Conservation (phyloP, 2,113 vertebrate species). For the human region GRCh38 chr17:6927001-6927500, state of each 20-base stretch:
- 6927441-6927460: background rate
- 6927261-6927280: background rate
- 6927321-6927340: background rate
- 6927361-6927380: background rate
- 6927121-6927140: background rate
- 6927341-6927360: background rate
- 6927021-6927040: background rate
- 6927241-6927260: background rate
- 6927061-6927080: background rate
- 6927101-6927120: background rate
- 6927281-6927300: background rate
- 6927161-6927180: background rate
- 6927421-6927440: background rate
- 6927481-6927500: background rate
- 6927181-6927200: background rate
- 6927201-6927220: background rate
- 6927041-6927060: background rate
- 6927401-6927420: background rate
- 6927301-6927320: background rate
- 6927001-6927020: background rate
- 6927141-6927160: background rate
- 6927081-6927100: background rate
- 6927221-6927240: background rate
- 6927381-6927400: background rate
- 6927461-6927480: background rate